phyloP scores from a whole-genome alignment of 2,888 invertebrate genomes.

The Achlya flavicornis region DNA sequence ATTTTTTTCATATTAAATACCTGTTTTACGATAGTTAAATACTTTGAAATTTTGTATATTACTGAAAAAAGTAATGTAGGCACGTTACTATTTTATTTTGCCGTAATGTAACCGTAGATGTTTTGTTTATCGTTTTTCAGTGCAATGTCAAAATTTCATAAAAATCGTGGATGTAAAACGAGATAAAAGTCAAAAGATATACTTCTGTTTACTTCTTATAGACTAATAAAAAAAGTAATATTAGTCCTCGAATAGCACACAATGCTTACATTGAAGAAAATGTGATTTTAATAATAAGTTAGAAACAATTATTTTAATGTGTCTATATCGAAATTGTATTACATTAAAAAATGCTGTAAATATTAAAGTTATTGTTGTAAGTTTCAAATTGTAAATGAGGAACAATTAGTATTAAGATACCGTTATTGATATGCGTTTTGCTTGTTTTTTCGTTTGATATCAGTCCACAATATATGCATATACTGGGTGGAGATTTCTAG shows the following conservation, averaged over 20 bases:
- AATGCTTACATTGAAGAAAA: conserved; percentile 34
- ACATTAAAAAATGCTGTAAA: conserved; percentile 40
- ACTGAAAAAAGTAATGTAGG: no score
- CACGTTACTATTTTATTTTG: no score
- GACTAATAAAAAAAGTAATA: neutral
- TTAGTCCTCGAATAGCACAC: conserved; percentile 15
- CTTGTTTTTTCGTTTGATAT: conserved; percentile 29
- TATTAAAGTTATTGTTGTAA: conserved; percentile 46
- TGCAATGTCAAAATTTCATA: no score
- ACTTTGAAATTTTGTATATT: neutral
- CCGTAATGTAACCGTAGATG: no score
- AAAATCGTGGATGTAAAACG: no score
- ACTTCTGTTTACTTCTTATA: no score
- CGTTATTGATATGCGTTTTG: conserved; percentile 25
- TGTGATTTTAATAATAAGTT: conserved; percentile 37
- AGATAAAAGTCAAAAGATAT: no score
- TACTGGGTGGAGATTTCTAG: no score
- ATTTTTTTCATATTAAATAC: neutral
- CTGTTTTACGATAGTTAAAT: neutral
- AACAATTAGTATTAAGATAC: conserved; percentile 75
- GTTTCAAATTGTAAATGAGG: conserved; percentile 74
- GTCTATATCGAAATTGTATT: conserved; percentile 30
- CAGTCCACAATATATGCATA: conserved; percentile 32
- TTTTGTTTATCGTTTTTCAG: no score
- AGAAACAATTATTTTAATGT: conserved; percentile 13